Evolutionary conservation across 1,140 invertebrate species (phyloP), one percentile per base, ranked within the genome.

Genomic region (Agraylea sexmaculata): DNA sequence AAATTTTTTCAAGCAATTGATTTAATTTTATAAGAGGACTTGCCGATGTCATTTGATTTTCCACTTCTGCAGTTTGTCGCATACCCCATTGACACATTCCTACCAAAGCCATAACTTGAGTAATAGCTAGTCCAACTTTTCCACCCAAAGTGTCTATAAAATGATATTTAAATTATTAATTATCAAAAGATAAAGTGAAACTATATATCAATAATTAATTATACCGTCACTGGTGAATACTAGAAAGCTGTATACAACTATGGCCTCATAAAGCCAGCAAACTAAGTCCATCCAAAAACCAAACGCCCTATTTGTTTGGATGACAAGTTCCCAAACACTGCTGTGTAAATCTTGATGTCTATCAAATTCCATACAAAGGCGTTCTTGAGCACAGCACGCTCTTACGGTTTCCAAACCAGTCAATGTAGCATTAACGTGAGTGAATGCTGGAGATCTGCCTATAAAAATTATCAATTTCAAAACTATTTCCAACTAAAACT

Each of bases 1-100:
- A n/a, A n/a, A n/a, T n/a, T 12, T 25, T 25, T n/a, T n/a, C n/a
- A n/a, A n/a, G n/a, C n/a, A n/a, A n/a, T n/a, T n/a, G n/a, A 12
- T 8, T 8, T 8, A 12, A 8, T 12, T 18, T 20, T 12, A 21
- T 16, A 57, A 21, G 22, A 16, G 19, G 17, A 58, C 62, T 80
- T 1, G 87, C 83, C 11, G 75, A 84, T 1, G 83, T 89, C 83
- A 91, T 89, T 57, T 89, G 77, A 54, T 84, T 86, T 50, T 85
- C 80, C 5, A 84, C 58, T 53, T 87, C 81, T 0, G 87, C 83
- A 11, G 82, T 86, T 51, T 93, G 89, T 37, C 87, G 62, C 62
- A 91, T 79, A 1, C 82, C 85, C 77, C 81, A 90, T 54, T 90
- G 87, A 36, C 88, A 78, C 62, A 83, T 76, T 2, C 80, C 78